A percentile compares a stretch with the other conserved stretches of the same genome.
These are phyloP conservation scores for Drosophila sulfurigaster DNA, from an alignment of 1,140 invertebrate species.

Conservation along the genomic window DNA sequence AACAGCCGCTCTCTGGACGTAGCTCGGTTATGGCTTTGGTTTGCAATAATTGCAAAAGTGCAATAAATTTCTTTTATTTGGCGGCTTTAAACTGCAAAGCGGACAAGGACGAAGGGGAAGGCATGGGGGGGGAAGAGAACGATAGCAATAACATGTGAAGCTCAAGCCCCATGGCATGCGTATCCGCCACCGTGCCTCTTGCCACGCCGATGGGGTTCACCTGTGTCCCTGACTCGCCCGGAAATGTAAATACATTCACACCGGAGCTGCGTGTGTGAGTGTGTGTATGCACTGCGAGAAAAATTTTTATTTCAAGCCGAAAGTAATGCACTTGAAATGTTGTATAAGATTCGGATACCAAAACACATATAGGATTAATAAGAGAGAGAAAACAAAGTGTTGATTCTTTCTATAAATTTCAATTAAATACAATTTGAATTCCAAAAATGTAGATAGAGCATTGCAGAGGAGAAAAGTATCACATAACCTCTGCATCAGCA, in stretches of 20 bases:
- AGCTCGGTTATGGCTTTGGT: constrained; percentile 68
- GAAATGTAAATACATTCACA: constrained; percentile 49
- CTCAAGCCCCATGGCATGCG: constrained; percentile 4
- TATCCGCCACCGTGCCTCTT: background rate
- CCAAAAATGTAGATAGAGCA: too few species aligned
- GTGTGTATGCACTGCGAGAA: constrained; percentile 1
- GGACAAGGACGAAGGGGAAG: background rate
- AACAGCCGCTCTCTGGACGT: constrained; percentile 42
- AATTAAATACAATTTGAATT: too few species aligned
- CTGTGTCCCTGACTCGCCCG: constrained; percentile 34
- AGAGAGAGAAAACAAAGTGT: too few species aligned
- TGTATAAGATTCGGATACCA: too few species aligned
- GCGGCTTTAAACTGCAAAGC: constrained; percentile 50
- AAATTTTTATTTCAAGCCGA: too few species aligned
- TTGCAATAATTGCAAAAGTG: constrained; percentile 78
- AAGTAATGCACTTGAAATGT: too few species aligned
- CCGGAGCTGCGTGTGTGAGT: constrained; percentile 16
- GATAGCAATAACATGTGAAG: constrained; percentile 28
- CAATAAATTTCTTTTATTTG: constrained; percentile 72
- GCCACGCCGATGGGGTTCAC: constrained; percentile 4
- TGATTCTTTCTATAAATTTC: too few species aligned
- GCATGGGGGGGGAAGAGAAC: constrained; percentile 11
- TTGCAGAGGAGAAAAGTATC: too few species aligned
- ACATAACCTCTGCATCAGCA: too few species aligned
- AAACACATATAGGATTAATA: too few species aligned